Base-by-base conservation (phyloP, 2,113 vertebrate genomes). In the Formicarius rufipectus region DNA sequence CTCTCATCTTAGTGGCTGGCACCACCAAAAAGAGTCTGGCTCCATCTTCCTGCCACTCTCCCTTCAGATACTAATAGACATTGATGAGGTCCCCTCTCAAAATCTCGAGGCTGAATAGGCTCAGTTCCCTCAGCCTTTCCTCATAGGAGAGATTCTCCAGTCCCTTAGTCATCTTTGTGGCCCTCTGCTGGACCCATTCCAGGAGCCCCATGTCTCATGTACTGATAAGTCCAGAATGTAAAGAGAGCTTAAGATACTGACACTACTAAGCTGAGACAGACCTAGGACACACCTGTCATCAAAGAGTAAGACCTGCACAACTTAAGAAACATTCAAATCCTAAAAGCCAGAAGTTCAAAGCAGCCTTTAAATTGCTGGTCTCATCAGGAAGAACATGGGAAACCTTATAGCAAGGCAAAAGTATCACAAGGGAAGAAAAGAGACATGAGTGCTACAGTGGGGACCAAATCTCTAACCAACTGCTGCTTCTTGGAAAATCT, bases 391-490 rank as follows among this genome's bases (percentile, higher is more conserved):
- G 42, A 90, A 40, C 42, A 83, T 6, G 9, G 33, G n/a, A 88
- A 88, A 58, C 20, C 18, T 62, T 63, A n/a, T 0, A 60, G 66
- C 50, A 74, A 86, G 28, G 37, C 35, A 80, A 91, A 63, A 83
- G 37, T 80, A 89, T 77, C 7, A 47, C 7, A 86, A 56, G 10
- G 14, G 56, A 91, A 71, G 47, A 59, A n/a, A 2, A 69, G 16
- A 77, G 52, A 72, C 2, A 13, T 1, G 5, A 20, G 14, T 2
- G 4, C 80, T 83, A 28, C 40, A 76, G 4, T 1, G 1, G 33
- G 35, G n/a, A 77, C 27, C 33, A 76, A 58, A 68, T 66, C 39
- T 86, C 55, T 35, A 76, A 68, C 45, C 25, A 77, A 21, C 47
- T 74, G 56, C 45, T 67, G 45, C 50, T 56, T 35, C 45, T 63